Conservation (phyloP, 2,113 vertebrate species). For the Pygoscelis antarcticus region DNA sequence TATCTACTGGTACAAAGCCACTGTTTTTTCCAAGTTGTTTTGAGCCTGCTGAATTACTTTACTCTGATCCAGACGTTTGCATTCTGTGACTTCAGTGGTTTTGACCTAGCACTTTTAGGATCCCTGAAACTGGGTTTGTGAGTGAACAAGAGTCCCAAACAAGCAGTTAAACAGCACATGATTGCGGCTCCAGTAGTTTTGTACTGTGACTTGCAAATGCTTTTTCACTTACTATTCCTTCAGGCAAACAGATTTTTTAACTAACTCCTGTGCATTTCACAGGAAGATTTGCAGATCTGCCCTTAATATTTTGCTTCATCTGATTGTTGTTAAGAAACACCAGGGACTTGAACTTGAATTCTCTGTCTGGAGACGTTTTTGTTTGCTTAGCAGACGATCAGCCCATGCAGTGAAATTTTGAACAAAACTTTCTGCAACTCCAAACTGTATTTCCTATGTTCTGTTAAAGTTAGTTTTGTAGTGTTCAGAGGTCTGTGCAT, state of each 20-base stretch:
- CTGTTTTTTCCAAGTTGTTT: background rate
- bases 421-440: constrained; percentile 19
- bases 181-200: background rate
- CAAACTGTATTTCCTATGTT: background rate
- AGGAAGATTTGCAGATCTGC: constrained; percentile 12
- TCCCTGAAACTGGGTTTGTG: background rate
- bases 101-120: constrained; percentile 1
- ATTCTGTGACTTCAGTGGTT: constrained; percentile 31
- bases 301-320: constrained; percentile 28
- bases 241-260: constrained; percentile 20
- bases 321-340: constrained; percentile 24
- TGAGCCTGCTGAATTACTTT: constrained; percentile 19
- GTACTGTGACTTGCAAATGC: constrained; percentile 15
- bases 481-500: background rate
- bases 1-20: background rate
- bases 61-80: constrained; percentile 6
- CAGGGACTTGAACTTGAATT: constrained; percentile 37
- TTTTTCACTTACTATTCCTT: constrained; percentile 42
- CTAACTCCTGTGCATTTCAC: constrained; percentile 14
- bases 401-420: background rate
- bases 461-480: background rate
- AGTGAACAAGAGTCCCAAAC: constrained; percentile 40
- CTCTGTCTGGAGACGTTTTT: constrained; percentile 21
- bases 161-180: constrained; percentile 24
- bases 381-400: constrained; percentile 10